phyloP scores from a whole-genome alignment of 1,140 invertebrate genomes.

The Pentalonia nigronervosa region DNA sequence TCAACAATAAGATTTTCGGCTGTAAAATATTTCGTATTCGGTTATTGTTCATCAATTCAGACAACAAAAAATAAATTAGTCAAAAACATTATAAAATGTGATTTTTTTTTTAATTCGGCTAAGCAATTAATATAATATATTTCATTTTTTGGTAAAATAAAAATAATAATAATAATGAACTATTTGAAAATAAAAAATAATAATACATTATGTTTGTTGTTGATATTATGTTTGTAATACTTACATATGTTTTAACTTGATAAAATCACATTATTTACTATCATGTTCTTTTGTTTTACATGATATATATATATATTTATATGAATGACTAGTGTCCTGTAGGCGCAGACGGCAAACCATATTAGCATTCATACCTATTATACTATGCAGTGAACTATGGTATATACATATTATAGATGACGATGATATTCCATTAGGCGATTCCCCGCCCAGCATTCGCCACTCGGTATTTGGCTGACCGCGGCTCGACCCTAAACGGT shows the following conservation, averaged over 20 bases:
- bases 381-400: neutral
- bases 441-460: neutral
- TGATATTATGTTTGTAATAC: no score
- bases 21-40: neutral
- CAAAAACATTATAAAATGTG: neutral
- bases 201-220: no score
- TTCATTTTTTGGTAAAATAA: no score
- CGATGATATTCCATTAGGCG: conserved; percentile 2
- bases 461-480: neutral
- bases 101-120: neutral
- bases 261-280: no score
- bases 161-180: no score
- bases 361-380: neutral
- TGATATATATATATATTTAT: no score
- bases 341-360: neutral
- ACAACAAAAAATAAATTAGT: no score
- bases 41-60: no score
- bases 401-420: neutral
- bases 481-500: neutral
- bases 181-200: no score
- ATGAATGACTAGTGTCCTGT: neutral
- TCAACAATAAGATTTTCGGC: no score
- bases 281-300: no score
- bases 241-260: no score
- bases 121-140: neutral